phyloP scores from a whole-genome alignment of 1,140 invertebrate genomes.

The Zaprionus nigranus region DNA sequence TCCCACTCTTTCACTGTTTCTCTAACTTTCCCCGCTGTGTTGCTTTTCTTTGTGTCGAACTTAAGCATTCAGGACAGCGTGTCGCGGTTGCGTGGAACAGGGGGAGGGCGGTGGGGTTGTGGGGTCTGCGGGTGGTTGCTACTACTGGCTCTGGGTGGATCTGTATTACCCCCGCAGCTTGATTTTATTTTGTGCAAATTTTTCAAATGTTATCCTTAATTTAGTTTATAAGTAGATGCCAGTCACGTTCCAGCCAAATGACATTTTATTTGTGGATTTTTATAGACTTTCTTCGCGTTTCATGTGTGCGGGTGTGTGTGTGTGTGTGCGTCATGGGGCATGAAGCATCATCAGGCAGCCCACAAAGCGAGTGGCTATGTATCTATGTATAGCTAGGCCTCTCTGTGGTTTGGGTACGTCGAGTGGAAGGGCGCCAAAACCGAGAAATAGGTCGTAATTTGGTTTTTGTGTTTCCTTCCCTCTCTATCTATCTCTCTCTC shows the following conservation, averaged over 20 bases:
- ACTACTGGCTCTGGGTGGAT: constrained; percentile 1
- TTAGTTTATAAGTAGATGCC: constrained; percentile 82
- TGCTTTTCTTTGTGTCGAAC: constrained; percentile 42
- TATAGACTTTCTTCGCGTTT: constrained; percentile 68
- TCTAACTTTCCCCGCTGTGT: constrained; percentile 9
- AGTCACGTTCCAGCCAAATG: constrained; percentile 80
- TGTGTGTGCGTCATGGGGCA: constrained; percentile 3
- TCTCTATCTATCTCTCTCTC: constrained; percentile 37
- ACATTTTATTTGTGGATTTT: constrained; percentile 83
- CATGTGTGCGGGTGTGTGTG: constrained; percentile 19
- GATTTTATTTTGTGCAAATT: constrained; percentile 83
- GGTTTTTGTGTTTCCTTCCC: constrained; percentile 58
- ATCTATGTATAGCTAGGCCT: neutral
- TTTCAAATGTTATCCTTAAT: constrained; percentile 83
- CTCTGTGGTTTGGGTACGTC: neutral
- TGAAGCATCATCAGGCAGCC: constrained; percentile 18
- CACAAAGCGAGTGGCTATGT: constrained; percentile 12
- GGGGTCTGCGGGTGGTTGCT: neutral
- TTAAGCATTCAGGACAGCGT: constrained; percentile 79
- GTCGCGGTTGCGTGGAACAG: constrained; percentile 52
- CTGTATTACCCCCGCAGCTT: constrained; percentile 43
- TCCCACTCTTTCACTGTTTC: neutral
- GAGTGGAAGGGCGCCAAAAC: constrained; percentile 18
- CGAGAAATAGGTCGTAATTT: constrained; percentile 80
- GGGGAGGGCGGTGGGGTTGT: neutral